Evolutionary conservation across 2,113 vertebrate genomes (phyloP).

Genomic region (Myiagra hebetior): DNA sequence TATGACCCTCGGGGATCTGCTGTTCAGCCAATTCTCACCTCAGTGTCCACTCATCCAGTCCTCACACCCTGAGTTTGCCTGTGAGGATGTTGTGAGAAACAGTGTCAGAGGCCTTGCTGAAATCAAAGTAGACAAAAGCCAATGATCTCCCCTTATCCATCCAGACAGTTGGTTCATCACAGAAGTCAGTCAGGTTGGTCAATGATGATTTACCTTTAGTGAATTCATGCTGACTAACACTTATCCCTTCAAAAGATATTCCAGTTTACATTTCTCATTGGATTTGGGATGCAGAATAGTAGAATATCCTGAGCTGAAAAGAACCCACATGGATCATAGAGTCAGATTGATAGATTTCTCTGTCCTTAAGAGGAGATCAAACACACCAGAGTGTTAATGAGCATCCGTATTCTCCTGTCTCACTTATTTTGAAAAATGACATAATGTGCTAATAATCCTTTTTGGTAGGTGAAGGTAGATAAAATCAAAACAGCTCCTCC

Average conservation of each 20-base stretch:
- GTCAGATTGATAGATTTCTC: neutral
- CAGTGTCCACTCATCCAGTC: neutral
- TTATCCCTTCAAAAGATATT: neutral
- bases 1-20: neutral
- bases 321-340: neutral
- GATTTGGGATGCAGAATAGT: neutral
- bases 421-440: neutral
- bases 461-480: neutral
- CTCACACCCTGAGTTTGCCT: neutral
- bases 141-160: neutral
- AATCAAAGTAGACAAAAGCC: neutral
- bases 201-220: neutral
- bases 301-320: neutral
- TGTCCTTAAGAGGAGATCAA: neutral
- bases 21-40: neutral
- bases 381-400: conserved; percentile 17
- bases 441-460: conserved; percentile 3
- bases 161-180: neutral
- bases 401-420: neutral
- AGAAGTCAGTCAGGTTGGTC: neutral
- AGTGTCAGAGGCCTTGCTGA: neutral
- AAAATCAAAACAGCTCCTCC: neutral
- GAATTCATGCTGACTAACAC: neutral
- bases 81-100: neutral
- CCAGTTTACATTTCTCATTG: neutral